These are phyloP conservation scores for Apocheima hispidaria DNA, from an alignment of 2,888 invertebrate genomes.

Conservation along the genomic window DNA sequence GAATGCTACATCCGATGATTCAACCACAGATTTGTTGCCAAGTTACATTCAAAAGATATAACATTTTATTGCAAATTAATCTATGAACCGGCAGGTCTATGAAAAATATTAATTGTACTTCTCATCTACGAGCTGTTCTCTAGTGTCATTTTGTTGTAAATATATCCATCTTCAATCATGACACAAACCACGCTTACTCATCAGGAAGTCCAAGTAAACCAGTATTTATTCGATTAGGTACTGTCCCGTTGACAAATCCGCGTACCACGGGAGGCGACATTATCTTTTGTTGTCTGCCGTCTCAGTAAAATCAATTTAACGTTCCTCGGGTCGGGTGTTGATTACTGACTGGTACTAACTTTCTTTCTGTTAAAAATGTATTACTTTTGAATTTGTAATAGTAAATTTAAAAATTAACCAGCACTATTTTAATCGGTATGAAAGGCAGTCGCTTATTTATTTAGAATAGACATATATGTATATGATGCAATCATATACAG, in stretches of 20 bases:
- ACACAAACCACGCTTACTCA: slow-evolving; percentile 51
- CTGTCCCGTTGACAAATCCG: slow-evolving; percentile 81
- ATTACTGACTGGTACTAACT: slow-evolving; percentile 62
- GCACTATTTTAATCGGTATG: no score
- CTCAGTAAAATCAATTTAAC: slow-evolving; percentile 82
- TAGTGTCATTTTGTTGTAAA: background rate
- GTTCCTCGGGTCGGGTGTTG: slow-evolving; percentile 63
- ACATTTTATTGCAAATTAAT: no score
- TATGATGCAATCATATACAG: no score
- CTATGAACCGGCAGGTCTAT: no score
- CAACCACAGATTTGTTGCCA: background rate
- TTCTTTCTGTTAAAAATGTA: no score
- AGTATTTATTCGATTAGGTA: slow-evolving; percentile 79
- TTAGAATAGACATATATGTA: no score
- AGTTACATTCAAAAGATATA: background rate
- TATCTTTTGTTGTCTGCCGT: slow-evolving; percentile 81
- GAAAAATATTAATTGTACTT: background rate
- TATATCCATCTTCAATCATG: slow-evolving; percentile 3
- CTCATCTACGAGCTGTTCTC: background rate
- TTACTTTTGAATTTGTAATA: no score
- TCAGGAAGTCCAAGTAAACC: slow-evolving; percentile 54
- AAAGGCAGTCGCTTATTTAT: no score
- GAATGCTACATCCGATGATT: no score
- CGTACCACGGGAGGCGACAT: slow-evolving; percentile 71
- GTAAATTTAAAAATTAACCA: no score